These are phyloP conservation scores for Bombus impatiens DNA, from an alignment of 1,140 invertebrate genomes.

Conservation along the genomic window DNA sequence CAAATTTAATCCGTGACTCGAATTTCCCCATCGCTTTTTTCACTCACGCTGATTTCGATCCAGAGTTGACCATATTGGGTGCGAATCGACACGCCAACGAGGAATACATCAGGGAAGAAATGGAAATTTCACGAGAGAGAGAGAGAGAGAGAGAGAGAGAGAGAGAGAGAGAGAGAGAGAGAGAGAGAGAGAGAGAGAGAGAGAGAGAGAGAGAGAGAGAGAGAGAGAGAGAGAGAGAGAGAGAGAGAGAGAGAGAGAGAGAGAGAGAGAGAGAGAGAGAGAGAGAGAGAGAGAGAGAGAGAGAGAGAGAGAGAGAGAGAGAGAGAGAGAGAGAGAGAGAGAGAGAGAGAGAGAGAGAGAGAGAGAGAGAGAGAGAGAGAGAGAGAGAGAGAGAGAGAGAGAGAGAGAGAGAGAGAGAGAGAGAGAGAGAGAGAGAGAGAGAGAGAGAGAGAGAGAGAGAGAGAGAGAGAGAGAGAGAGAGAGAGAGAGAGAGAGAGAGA, in stretches of 20 bases:
- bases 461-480: background rate
- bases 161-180: background rate
- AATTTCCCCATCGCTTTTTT: constrained; percentile 20
- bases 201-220: background rate
- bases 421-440: background rate
- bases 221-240: background rate
- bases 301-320: background rate
- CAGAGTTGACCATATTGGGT: no score
- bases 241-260: no score
- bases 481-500: background rate
- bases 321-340: background rate
- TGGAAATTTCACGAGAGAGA: background rate
- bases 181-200: no score
- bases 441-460: background rate
- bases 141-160: background rate
- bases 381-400: background rate
- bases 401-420: background rate
- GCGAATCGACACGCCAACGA: background rate
- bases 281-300: background rate
- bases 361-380: background rate
- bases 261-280: background rate
- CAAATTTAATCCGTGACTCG: constrained; percentile 43
- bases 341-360: background rate
- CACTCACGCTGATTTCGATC: background rate
- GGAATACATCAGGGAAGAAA: background rate